Percentiles rank a stretch among this genome's conserved stretches.
These are phyloP conservation scores for Pangasius larnaudii DNA, from an alignment of 2,797 vertebrate genomes.

Conservation along the genomic window DNA sequence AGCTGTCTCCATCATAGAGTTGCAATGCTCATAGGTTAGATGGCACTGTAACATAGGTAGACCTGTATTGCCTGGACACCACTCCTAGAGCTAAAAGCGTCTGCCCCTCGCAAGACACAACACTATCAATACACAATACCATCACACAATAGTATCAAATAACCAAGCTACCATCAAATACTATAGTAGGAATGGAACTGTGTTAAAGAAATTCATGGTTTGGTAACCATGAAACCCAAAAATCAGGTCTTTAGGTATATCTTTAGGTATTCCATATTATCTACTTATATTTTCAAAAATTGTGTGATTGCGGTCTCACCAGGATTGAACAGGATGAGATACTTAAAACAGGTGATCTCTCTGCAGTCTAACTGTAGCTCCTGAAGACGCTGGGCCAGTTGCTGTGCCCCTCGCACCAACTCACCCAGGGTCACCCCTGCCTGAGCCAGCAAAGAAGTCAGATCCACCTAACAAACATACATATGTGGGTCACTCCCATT, in stretches of 20 bases:
- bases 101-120: background rate
- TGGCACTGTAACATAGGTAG: background rate
- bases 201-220: background rate
- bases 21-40: background rate
- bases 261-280: background rate
- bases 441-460: slow-evolving; percentile 73
- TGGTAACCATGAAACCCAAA: background rate
- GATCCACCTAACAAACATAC: slow-evolving; percentile 79
- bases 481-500: background rate
- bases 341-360: slow-evolving; percentile 90
- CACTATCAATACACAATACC: background rate
- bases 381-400: slow-evolving; percentile 81
- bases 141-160: background rate
- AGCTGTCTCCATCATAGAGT: background rate
- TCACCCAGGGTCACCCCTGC: slow-evolving; percentile 78
- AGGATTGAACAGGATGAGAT: slow-evolving; percentile 91
- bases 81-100: background rate
- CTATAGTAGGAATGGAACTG: background rate
- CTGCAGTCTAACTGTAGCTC: slow-evolving; percentile 83
- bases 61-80: background rate
- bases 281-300: background rate
- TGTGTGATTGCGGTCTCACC: slow-evolving; percentile 74
- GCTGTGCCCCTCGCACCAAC: slow-evolving; percentile 82
- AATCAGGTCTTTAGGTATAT: background rate
- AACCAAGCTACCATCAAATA: background rate